Evolutionary conservation across 2,888 invertebrate genomes (phyloP), one percentile per base, ranked within the genome.

Genomic region (Drosophila mulleri): DNA sequence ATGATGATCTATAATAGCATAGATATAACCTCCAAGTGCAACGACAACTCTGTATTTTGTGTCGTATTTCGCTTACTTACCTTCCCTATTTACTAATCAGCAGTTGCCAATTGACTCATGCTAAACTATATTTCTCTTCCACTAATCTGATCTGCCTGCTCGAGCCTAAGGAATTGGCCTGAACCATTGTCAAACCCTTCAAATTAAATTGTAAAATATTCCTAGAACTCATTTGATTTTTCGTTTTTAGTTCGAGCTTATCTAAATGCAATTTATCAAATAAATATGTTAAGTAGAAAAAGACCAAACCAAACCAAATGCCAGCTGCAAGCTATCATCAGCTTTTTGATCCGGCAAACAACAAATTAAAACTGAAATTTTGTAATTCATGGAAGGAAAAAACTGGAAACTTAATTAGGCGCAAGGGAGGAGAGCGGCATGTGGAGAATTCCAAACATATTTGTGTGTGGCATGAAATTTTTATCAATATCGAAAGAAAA

Each of bases 241-340:
- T 52, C 37, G 20, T 20, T 7, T 14, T 45, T 23, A 6, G 44
- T 44, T 44, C 42, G 20, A 52, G 37, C 68, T 37, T 66, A 81
- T 66, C 70, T 54, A 54, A 78, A 65, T 57, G 69, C 63, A 74
- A 82, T 74, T 67, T 64, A 82, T 82, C 66, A 76, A 76, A 62
- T 12, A 18, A 18, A 69, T 59, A n/a, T 4, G 23, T 11, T 11
- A 52, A 45, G n/a, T 4, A 12, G 1, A 42, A 23, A 59, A 66
- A 41, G 29, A 48, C 32, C 18, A 32, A 32, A 32, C 29, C 52
- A 61, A 35, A 41, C 29, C 52, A 61, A 35, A 41, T 54, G 54
- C 67, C 82, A 82, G 82, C 80, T 85, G 85, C 67, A 69, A 32
- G 69, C 69, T 71, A 82, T 83, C 85, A 80, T 56, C 53, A 58